Evolutionary conservation across 2,888 invertebrate species (phyloP).

Genomic region (Tachina lurida): DNA sequence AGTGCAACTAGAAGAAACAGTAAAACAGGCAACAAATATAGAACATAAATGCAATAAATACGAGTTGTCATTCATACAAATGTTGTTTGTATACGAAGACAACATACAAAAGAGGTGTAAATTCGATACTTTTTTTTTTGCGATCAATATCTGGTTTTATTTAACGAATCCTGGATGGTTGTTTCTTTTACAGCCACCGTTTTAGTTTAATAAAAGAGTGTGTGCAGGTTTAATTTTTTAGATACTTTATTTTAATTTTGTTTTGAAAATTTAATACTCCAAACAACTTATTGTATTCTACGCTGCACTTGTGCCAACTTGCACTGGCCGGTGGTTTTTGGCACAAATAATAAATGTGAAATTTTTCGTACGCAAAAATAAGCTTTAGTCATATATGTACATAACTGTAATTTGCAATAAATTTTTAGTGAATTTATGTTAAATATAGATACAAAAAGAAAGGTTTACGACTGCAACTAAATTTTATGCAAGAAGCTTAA

Average conservation of each 20-base stretch:
- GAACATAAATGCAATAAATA: conserved; percentile 22
- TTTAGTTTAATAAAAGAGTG: conserved; percentile 32
- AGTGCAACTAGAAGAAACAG: not conserved
- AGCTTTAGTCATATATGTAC: conserved; percentile 22
- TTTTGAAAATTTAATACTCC: conserved; percentile 19
- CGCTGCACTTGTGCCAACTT: conserved; percentile 39
- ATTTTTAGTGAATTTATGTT: conserved; percentile 7
- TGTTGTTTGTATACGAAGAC: conserved; percentile 46
- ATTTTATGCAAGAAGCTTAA: conserved; percentile 2
- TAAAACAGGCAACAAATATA: conserved; percentile 14
- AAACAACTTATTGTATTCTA: not conserved
- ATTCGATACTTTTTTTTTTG: conserved; percentile 58
- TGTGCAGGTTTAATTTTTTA: not conserved
- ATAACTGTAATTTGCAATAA: conserved; percentile 55
- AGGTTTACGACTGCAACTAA: conserved; percentile 22
- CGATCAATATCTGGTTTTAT: conserved; percentile 51
- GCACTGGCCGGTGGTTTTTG: conserved; percentile 34
- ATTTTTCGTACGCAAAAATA: not conserved
- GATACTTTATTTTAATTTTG: not conserved
- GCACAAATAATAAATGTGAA: conserved; percentile 28
- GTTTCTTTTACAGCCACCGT: conserved; percentile 18
- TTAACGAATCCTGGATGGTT: conserved; percentile 28
- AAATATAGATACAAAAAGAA: conserved; percentile 4
- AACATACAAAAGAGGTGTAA: conserved; percentile 53
- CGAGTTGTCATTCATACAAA: conserved; percentile 12